Evolutionary conservation across 2,113 vertebrate genomes (phyloP).

Genomic region (Thunnus thynnus): DNA sequence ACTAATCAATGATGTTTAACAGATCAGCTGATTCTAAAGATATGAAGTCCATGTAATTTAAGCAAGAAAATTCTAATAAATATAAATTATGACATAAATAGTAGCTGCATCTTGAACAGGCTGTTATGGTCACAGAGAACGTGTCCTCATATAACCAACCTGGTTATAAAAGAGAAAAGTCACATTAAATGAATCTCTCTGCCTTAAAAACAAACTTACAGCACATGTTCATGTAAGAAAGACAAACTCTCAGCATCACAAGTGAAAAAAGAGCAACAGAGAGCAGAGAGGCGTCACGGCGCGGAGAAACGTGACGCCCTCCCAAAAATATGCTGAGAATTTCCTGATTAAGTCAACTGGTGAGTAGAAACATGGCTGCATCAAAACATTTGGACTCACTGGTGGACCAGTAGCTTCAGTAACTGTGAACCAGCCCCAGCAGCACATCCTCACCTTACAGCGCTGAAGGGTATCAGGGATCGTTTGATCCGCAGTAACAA

Average conservation of each 20-base stretch:
- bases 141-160: too few species aligned
- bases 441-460: too few species aligned
- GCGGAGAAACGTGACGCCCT: slow-evolving; percentile 9
- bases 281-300: slow-evolving; percentile 2
- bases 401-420: neutral
- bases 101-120: too few species aligned
- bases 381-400: slow-evolving; percentile 7
- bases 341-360: slow-evolving; percentile 30
- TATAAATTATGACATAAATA: neutral
- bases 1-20: neutral
- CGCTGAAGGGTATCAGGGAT: too few species aligned
- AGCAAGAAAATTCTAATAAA: neutral
- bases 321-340: slow-evolving; percentile 44
- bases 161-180: too few species aligned
- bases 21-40: neutral
- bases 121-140: neutral
- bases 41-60: neutral
- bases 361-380: slow-evolving; percentile 15
- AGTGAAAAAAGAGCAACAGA: neutral
- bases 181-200: too few species aligned
- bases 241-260: neutral
- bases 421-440: too few species aligned
- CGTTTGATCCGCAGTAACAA: too few species aligned
- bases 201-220: too few species aligned
- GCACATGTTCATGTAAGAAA: neutral